Evolutionary conservation across 1,140 invertebrate species (phyloP), one percentile per base, ranked within the genome.

Genomic region (Caenorhabditis brenneri): DNA sequence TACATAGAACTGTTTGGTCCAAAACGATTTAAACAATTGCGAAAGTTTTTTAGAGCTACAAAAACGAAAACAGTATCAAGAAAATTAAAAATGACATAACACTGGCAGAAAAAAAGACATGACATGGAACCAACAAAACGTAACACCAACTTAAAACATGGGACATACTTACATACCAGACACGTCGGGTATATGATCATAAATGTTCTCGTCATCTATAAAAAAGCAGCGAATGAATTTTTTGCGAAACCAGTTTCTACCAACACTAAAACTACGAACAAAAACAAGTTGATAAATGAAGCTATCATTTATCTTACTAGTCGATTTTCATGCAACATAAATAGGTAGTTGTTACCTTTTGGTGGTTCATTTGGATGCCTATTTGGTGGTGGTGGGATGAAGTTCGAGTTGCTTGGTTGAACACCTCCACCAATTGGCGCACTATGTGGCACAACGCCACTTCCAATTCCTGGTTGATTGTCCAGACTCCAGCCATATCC

Each of bases 401-500:
- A 53, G 24, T 51, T 48, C 2, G 74, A 31, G 22, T n/a, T n/a
- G n/a, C 2, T 4, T 16, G 31, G 19, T 31, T 55, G 46, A 53
- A 53, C 46, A 7, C 79, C 48, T 42, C 55, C 33, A 36, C 31
- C 31, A 33, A 42, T 48, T 22, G 46, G 39, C 4, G 51, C 7
- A 51, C 24, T 33, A 80, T 53, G 49, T 19, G 53, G 33, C 3
- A 36, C 24, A 33, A 48, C 42, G 36, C 51, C 48, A 48, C 46
- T 9, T 2, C 19, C n/a, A 12, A 29, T 22, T 7, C 27, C 27
- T 39, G 55, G 27, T 22, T 15, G 55, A 36, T 24, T 12, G 10
- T 82, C 46, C 2, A 82, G 42, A 74, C 65, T 49, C 79, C 79
- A 74, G 3, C 83, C 83, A 46, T 79, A 78, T 16, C 83, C 83